Percentiles rank a stretch among this genome's conserved stretches.
Conservation (phyloP, 2,888 invertebrate species). For the Scaptomyza parva region DNA sequence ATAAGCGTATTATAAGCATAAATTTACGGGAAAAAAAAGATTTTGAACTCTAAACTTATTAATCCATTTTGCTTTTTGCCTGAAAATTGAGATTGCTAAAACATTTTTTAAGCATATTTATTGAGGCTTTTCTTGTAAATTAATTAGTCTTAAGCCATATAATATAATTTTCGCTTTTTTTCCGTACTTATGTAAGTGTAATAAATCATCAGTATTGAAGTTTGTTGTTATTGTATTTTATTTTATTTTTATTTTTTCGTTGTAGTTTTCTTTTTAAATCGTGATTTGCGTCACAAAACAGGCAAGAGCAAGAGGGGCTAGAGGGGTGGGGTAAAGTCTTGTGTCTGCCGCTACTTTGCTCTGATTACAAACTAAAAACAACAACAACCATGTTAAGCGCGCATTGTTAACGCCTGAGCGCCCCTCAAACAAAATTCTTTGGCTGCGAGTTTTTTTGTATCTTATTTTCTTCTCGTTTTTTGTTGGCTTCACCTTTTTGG, state of each 20-base stretch:
- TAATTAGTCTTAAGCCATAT: too few relatives aligned
- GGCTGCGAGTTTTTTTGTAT: conserved; percentile 7
- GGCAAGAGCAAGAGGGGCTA: not conserved
- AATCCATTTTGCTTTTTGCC: too few relatives aligned
- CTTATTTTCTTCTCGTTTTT: not conserved
- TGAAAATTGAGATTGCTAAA: too few relatives aligned
- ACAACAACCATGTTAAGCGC: conserved; percentile 42
- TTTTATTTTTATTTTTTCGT: conserved; percentile 15
- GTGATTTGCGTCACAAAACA: conserved; percentile 47
- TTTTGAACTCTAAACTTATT: too few relatives aligned
- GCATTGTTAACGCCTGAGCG: conserved; percentile 66
- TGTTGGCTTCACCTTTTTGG: not conserved
- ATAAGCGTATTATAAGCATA: not conserved
- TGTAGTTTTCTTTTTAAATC: conserved; percentile 27
- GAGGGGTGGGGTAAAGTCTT: conserved; percentile 25
- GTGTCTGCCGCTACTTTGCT: conserved; percentile 68
- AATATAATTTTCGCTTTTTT: too few relatives aligned
- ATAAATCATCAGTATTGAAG: not conserved
- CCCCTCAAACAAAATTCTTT: conserved; percentile 21
- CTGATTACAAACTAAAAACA: conserved; percentile 67
- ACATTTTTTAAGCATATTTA: too few relatives aligned
- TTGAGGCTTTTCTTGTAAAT: too few relatives aligned
- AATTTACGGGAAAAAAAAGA: too few relatives aligned
- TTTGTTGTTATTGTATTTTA: not conserved
- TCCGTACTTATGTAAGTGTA: not conserved